Conservation (phyloP, 1,140 invertebrate genomes). For the Microvelia longipes region DNA sequence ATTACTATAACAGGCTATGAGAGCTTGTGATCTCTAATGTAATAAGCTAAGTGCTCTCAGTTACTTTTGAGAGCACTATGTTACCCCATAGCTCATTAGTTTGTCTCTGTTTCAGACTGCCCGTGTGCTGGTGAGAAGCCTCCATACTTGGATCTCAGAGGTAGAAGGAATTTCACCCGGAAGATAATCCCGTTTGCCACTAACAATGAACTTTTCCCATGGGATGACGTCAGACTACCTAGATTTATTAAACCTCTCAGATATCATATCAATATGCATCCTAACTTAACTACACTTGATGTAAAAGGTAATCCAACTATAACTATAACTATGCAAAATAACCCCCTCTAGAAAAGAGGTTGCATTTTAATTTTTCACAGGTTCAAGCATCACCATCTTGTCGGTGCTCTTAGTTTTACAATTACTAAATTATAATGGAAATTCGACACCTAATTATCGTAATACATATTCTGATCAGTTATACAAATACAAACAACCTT, state of each 20-base stretch:
- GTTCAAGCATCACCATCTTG: background rate
- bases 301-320: conserved; percentile 60
- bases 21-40: too few relatives aligned
- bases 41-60: too few relatives aligned
- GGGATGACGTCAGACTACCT: conserved; percentile 74
- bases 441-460: too few relatives aligned
- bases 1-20: too few relatives aligned
- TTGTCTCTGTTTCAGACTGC: conserved; percentile 40
- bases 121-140: conserved; percentile 51
- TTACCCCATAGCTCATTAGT: background rate
- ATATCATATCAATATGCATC: conserved; percentile 82
- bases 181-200: conserved; percentile 45
- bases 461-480: too few relatives aligned
- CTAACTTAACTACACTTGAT: conserved; percentile 77
- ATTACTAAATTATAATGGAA: too few relatives aligned
- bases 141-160: conserved; percentile 41
- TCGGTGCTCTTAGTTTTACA: background rate
- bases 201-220: conserved; percentile 63
- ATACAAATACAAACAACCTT: too few relatives aligned
- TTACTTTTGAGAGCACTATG: too few relatives aligned
- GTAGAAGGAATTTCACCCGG: conserved; percentile 37
- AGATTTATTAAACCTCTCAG: conserved; percentile 58
- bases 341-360: too few relatives aligned
- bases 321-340: background rate
- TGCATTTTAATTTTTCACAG: too few relatives aligned